phyloP scores from a whole-genome alignment of 2,113 vertebrate genomes.

The Erpornis zantholeuca region DNA sequence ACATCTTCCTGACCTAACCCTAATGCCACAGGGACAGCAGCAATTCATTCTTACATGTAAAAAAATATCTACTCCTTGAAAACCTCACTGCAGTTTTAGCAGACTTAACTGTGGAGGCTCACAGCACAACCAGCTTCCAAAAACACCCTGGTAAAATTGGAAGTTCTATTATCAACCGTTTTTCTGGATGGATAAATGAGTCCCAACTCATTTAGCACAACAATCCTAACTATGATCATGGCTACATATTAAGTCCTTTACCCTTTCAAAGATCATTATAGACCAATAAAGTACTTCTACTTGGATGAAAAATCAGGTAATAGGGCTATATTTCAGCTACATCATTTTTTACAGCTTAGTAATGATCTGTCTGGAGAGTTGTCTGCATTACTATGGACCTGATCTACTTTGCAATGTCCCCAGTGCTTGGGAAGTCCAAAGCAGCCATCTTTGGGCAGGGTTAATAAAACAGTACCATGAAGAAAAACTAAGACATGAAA shows the following conservation, averaged over 20 bases:
- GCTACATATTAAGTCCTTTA: background rate
- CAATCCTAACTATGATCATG: background rate
- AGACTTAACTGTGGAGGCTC: background rate
- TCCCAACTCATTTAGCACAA: background rate
- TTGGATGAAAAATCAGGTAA: background rate
- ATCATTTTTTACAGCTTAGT: background rate
- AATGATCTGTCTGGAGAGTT: background rate
- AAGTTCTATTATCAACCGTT: background rate
- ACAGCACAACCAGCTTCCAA: background rate
- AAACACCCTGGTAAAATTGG: background rate
- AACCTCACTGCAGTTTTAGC: background rate
- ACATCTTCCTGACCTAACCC: background rate
- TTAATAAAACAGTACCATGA: background rate
- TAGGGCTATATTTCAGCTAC: background rate
- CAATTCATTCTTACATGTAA: background rate
- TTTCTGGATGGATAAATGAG: background rate
- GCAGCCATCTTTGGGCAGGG: background rate
- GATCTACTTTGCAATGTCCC: background rate
- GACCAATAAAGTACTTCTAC: background rate
- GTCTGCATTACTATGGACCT: background rate
- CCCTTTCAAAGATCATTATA: background rate
- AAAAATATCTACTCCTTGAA: background rate
- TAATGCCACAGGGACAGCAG: background rate
- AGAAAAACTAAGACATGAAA: background rate
- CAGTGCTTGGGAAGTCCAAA: background rate